Evolutionary conservation across 1,140 invertebrate species (phyloP), one percentile per base, ranked within the genome.

Genomic region (Asobara japonica): DNA sequence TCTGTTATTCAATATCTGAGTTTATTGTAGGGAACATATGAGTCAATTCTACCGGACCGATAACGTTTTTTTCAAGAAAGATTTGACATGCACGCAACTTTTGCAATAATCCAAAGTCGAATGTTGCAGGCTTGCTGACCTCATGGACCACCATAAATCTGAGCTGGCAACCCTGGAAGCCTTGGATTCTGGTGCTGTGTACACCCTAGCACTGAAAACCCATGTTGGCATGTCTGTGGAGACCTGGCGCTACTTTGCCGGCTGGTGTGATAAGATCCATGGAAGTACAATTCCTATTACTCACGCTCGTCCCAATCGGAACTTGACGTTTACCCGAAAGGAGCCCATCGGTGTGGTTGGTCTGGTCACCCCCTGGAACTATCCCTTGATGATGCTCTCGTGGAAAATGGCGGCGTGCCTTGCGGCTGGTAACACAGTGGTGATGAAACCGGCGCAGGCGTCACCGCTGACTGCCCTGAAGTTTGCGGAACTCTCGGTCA

Each of bases 331-430:
- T 66, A 98, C 97, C 0, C 93, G 92, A 79, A 93, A 93, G 76
- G 97, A 98, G 84, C 96, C 97, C 0, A 94, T 98, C 71, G 92
- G 93, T 0, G 97, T 99, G 10, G 97, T 96, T 85, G 98, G 94
- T 0, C 89, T 98, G 41, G 94, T 99, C 20, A 98, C 97, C 3
- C 97, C 97, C 0, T 99, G 97, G 98, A 99, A 99, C 83, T 99
- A 98, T 83, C 97, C 97, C 0, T 82, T 99, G 7, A 93, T 98
- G 90, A 99, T 99, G 97, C 88, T 97, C n/a, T 96, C 97, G 0
- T 99, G 97, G 97, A 99, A 99, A 82, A 93, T 99, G 90, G 97
- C 96, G 0, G 97, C 98, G 0, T 98, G 97, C 74, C 88, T 99
- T 18, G 95, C 96, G 0, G 95, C 95, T 18, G 97, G 97, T 10